Evolutionary conservation across 2,888 invertebrate species (phyloP).

Genomic region (Drosophila sordidula): DNA sequence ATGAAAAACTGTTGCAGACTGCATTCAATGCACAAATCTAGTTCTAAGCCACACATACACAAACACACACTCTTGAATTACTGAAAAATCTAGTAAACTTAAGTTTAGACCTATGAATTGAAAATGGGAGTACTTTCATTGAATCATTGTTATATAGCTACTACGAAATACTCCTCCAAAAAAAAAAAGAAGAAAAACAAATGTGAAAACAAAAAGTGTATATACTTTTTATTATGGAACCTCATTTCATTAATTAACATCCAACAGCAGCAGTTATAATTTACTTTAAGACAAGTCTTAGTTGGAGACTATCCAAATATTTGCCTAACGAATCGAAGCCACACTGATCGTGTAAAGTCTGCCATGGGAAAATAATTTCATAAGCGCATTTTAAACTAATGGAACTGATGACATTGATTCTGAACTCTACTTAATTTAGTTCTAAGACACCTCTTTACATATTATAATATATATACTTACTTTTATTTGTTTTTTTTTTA

Average conservation of each 20-base stretch:
- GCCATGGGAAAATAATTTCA: constrained; percentile 12
- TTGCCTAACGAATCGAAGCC: constrained; percentile 3
- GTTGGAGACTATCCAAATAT: constrained; percentile 8
- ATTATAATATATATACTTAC: not conserved
- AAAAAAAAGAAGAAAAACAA: not conserved
- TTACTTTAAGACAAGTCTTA: constrained; percentile 10
- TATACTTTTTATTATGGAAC: constrained; percentile 10
- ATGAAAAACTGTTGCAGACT: constrained; percentile 50
- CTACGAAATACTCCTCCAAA: not conserved
- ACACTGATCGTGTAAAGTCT: constrained; percentile 3
- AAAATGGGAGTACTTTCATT: constrained; percentile 7
- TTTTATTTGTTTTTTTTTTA: too few species aligned
- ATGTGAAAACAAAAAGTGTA: not conserved
- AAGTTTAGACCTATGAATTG: constrained; percentile 13
- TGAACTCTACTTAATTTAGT: constrained; percentile 22
- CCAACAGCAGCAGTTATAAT: not conserved
- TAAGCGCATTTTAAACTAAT: constrained; percentile 4
- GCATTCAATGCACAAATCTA: constrained; percentile 52
- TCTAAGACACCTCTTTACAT: constrained; percentile 1
- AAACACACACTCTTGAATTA: constrained; percentile 3
- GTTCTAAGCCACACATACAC: constrained; percentile 30
- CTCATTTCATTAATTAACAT: constrained; percentile 5
- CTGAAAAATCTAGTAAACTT: constrained; percentile 3
- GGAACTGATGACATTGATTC: constrained; percentile 2
- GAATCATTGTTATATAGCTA: constrained; percentile 19